Base-by-base conservation (phyloP, 2,113 vertebrate genomes). In the Petaurus breviceps region DNA sequence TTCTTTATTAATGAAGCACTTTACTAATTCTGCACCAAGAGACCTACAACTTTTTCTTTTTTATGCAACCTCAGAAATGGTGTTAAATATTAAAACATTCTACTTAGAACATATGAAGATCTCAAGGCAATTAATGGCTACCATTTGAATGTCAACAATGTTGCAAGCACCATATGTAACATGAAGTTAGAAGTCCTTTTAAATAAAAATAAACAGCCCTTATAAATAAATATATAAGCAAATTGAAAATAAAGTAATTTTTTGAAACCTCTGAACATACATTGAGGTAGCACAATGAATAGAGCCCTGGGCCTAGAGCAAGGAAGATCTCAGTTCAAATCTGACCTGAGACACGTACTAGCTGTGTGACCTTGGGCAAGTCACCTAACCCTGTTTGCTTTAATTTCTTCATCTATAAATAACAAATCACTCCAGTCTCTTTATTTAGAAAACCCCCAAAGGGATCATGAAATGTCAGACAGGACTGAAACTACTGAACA, bases 261-360 rank as follows among this genome's bases (percentile, higher is more conserved):
- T 68, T 96, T 77, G 92, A 96, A 90, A 97, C 91, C 54, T 98
- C 97, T 97, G 96, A 97, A 97, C 94, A 84, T 84, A 23, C 31
- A 68, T 37, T 68, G 3, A 68, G 28, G 31, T 37, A 37, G 31
- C 61, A 68, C 61, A 68, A 31, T 16, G 61, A 31, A 37, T 68
- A 68, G 31, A 37, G 61, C 12, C 61, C 12, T 16, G 12, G 14
- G 61, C 4, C 12, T 68, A 9, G 14, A 37, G 4, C 16, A 31
- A 68, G 31, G 31, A 68, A 68, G 31, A 61, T 11, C 26, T 31
- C 0, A 37, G 31, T 37, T 37, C 31, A 16, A 68, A 68, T 68
- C 11, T 16, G 14, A 1, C 12, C 14, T 37, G 31, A 37, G 12
- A 68, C 6, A 68, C 31, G 37, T 68, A 61, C 26, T 61, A 68